Conservation (phyloP, 1,140 invertebrate genomes). For the Bombus turneri region DNA sequence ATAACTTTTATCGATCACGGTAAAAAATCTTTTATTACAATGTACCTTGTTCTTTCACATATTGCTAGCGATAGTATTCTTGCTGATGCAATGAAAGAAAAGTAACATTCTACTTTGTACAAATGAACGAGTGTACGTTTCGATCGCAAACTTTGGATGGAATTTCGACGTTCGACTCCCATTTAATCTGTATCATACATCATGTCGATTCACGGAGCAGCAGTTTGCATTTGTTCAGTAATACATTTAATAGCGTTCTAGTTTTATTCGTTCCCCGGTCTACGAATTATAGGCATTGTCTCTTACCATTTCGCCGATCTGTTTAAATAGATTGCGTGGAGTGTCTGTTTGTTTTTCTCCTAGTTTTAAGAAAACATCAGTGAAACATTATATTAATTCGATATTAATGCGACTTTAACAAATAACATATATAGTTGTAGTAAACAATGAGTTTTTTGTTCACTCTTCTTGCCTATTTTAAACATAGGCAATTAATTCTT, state of each 20-base stretch:
- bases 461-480: conserved; percentile 6
- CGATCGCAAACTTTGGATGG: not conserved
- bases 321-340: conserved; percentile 22
- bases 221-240: conserved; percentile 37
- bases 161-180: conserved; percentile 23
- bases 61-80: conserved; percentile 21
- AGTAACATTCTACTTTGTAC: conserved; percentile 42
- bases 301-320: conserved; percentile 4
- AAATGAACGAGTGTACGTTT: conserved; percentile 16
- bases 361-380: not conserved
- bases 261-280: not conserved
- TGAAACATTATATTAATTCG: conserved; percentile 6
- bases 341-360: conserved; percentile 11
- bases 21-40: not conserved
- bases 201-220: not conserved
- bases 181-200: conserved; percentile 41
- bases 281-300: not conserved
- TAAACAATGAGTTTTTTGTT: not conserved
- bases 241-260: conserved; percentile 13
- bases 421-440: conserved; percentile 15
- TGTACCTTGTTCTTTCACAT: not conserved
- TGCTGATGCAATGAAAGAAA: not conserved
- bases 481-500: not conserved
- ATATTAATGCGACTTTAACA: not conserved
- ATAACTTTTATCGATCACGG: not conserved